Conservation (phyloP, 64 coral and sea anemone species). For the Porites australiensis region DNA sequence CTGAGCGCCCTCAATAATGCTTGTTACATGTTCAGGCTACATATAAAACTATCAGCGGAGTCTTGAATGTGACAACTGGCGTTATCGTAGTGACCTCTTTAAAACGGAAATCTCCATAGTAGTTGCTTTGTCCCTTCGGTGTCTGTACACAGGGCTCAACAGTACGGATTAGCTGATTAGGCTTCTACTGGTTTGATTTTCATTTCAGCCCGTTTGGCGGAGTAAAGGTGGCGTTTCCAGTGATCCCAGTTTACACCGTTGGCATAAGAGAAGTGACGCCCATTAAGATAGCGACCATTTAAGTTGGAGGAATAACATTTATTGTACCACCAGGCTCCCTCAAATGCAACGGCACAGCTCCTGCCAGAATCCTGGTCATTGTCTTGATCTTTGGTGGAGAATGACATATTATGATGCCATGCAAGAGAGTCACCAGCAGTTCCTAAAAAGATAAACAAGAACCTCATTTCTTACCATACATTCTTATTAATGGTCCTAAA, state of each 20-base stretch:
- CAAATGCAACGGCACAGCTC: background rate
- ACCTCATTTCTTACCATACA: background rate
- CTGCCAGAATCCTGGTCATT: background rate
- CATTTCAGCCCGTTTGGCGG: constrained; percentile 36
- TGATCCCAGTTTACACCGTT: background rate
- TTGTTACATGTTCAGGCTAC: too few species aligned
- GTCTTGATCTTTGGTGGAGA: constrained; percentile 55
- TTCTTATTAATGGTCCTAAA: too few species aligned
- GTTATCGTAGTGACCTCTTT: too few species aligned
- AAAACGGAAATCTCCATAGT: too few species aligned
- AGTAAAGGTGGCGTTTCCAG: constrained; percentile 33
- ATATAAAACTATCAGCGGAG: too few species aligned
- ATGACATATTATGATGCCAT: constrained; percentile 22
- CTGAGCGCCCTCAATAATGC: too few species aligned
- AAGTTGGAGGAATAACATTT: constrained; percentile 14
- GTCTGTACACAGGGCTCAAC: too few species aligned
- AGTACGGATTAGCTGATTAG: too few species aligned
- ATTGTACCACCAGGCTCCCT: constrained; percentile 60
- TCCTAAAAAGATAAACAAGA: background rate
- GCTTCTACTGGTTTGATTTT: constrained; percentile 18
- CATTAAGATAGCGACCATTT: constrained; percentile 51
- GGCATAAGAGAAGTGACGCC: background rate
- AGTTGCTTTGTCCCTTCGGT: too few species aligned
- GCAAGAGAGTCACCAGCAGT: constrained; percentile 55
- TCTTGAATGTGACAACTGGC: too few species aligned